Conservation (phyloP, 37 sponge, comb jelly and placozoan genomes). For the Geodia barretti region DNA sequence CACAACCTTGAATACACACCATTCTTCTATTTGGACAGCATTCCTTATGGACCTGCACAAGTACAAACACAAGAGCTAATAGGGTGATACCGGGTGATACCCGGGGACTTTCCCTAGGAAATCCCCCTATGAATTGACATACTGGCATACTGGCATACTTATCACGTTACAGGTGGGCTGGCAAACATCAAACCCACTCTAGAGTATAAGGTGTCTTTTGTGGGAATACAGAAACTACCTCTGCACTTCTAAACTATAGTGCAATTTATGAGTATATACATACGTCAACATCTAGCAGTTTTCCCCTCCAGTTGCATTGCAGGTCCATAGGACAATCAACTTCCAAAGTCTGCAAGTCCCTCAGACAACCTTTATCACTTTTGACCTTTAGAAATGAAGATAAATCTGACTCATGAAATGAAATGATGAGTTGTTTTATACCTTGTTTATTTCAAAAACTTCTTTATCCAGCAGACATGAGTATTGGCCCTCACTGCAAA, state of each 20-base stretch:
- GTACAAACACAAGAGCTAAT: background rate
- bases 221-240: no score
- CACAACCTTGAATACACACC: background rate
- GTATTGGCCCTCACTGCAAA: background rate
- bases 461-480: background rate
- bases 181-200: background rate
- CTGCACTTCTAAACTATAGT: background rate
- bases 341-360: conserved; percentile 23
- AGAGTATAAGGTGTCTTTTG: background rate
- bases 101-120: background rate
- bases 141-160: no score
- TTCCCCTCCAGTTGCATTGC: conserved; percentile 30
- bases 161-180: no score
- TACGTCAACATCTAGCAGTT: conserved; percentile 15
- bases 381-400: background rate
- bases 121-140: background rate
- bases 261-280: background rate
- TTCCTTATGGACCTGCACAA: background rate
- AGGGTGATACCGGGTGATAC: no score
- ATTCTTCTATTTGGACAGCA: background rate
- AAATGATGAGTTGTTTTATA: background rate
- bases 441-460: background rate
- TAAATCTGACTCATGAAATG: background rate
- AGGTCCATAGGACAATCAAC: conserved; percentile 26
- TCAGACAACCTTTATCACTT: conserved; percentile 36